Evolutionary conservation across 1,140 invertebrate genomes (phyloP).

Genomic region (Brachionus plicatilis): DNA sequence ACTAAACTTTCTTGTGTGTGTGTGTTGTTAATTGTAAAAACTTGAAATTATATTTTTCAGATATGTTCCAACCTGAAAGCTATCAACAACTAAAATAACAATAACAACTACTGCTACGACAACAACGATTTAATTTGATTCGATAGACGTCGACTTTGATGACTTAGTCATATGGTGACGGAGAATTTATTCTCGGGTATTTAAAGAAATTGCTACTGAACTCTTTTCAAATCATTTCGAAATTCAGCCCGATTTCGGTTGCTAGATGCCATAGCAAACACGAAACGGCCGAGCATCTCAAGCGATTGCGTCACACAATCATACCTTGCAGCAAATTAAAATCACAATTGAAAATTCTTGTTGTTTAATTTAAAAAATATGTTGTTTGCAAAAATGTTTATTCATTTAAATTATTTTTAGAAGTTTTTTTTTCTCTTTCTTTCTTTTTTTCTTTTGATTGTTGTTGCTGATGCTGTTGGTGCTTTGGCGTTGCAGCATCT

Average conservation of each 20-base stretch:
- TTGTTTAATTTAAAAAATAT: slow-evolving; percentile 31
- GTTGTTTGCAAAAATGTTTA: slow-evolving; percentile 1
- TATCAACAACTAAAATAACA: slow-evolving; percentile 24
- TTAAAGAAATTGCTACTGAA: slow-evolving; percentile 27
- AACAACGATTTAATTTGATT: slow-evolving; percentile 14
- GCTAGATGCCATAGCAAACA: neutral
- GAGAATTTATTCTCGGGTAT: slow-evolving; percentile 20
- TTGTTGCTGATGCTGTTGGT: no score
- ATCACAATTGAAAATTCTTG: neutral
- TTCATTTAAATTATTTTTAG: neutral
- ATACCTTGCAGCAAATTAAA: neutral
- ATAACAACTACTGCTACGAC: slow-evolving; percentile 33
- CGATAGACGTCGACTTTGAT: slow-evolving; percentile 4
- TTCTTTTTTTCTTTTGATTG: no score
- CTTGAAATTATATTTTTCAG: slow-evolving; percentile 20
- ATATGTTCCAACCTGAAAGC: slow-evolving; percentile 21
- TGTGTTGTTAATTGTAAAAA: slow-evolving; percentile 20
- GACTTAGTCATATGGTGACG: slow-evolving; percentile 35
- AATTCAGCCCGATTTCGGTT: neutral
- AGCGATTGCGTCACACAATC: neutral
- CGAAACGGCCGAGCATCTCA: neutral
- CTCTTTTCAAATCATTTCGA: slow-evolving; percentile 1
- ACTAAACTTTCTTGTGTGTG: neutral
- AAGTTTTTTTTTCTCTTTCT: neutral
- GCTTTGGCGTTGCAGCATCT: neutral